These are phyloP conservation scores for Lamproptera curius DNA, from an alignment of 2,888 invertebrate genomes.

Conservation along the genomic window DNA sequence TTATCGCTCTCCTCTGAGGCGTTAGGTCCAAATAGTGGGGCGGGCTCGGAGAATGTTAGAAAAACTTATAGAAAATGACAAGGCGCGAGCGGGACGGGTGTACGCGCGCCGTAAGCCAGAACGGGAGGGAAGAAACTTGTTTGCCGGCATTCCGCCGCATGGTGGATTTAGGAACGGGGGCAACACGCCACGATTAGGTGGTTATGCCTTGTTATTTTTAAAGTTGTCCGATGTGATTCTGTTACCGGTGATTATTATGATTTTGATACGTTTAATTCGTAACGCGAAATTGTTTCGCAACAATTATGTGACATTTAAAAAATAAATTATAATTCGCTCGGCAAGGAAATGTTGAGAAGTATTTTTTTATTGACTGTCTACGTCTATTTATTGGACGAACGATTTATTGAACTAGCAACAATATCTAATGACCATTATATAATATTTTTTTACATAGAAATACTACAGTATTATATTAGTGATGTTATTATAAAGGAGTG, in stretches of 20 bases:
- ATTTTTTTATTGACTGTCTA: no score
- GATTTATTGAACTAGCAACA: no score
- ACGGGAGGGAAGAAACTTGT: constrained; percentile 72
- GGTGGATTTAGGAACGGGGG: constrained; percentile 77
- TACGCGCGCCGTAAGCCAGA: constrained; percentile 57
- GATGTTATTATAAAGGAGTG: no score
- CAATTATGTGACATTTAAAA: no score
- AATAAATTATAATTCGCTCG: no score
- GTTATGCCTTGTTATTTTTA: constrained; percentile 73
- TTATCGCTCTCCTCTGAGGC: constrained; percentile 60
- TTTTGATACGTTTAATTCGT: no score
- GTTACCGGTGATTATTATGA: constrained; percentile 31
- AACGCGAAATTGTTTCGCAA: no score
- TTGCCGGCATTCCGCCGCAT: constrained; percentile 74
- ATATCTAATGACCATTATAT: no score
- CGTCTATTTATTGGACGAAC: no score
- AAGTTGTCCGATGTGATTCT: constrained; percentile 29
- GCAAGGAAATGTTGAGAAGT: no score
- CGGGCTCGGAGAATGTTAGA: constrained; percentile 70
- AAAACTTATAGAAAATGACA: constrained; percentile 79
- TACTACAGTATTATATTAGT: no score
- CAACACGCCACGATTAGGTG: constrained; percentile 74
- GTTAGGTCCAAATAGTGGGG: constrained; percentile 69
- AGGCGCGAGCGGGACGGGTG: constrained; percentile 67
- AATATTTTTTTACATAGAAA: no score